These are phyloP conservation scores for Stichodactyla mertensii DNA, from an alignment of 64 coral and sea anemone genomes.

Conservation along the genomic window DNA sequence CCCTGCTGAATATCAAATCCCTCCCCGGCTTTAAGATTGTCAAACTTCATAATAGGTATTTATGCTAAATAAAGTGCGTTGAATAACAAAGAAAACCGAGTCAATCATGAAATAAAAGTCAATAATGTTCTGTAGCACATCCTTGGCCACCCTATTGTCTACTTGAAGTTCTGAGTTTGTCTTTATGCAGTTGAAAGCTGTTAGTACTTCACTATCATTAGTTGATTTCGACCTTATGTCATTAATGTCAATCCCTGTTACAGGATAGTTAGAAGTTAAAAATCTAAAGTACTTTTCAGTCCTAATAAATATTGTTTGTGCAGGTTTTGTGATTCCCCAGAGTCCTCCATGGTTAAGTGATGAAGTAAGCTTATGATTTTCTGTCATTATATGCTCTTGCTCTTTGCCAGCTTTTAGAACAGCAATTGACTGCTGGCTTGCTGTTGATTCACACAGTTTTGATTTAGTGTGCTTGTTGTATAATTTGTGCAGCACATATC, in stretches of 20 bases:
- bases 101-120: too few relatives aligned
- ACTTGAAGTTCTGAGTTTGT: constrained; percentile 12
- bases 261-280: not conserved
- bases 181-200: not conserved
- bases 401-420: constrained; percentile 58
- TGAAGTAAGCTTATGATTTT: constrained; percentile 25
- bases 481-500: too few relatives aligned
- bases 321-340: constrained; percentile 3
- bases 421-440: constrained; percentile 59
- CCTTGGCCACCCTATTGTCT: not conserved
- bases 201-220: constrained; percentile 19
- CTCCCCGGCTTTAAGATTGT: too few relatives aligned
- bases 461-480: constrained; percentile 39
- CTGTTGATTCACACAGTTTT: constrained; percentile 27
- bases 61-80: too few relatives aligned
- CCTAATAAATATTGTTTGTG: constrained; percentile 34
- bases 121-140: not conserved
- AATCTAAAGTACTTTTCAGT: constrained; percentile 39
- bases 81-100: too few relatives aligned
- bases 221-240: not conserved
- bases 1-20: too few relatives aligned
- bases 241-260: not conserved
- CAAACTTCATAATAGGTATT: too few relatives aligned
- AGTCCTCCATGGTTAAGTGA: constrained; percentile 32
- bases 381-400: not conserved